phyloP scores from a whole-genome alignment of 2,113 vertebrate species.

The Cepphus grylle region DNA sequence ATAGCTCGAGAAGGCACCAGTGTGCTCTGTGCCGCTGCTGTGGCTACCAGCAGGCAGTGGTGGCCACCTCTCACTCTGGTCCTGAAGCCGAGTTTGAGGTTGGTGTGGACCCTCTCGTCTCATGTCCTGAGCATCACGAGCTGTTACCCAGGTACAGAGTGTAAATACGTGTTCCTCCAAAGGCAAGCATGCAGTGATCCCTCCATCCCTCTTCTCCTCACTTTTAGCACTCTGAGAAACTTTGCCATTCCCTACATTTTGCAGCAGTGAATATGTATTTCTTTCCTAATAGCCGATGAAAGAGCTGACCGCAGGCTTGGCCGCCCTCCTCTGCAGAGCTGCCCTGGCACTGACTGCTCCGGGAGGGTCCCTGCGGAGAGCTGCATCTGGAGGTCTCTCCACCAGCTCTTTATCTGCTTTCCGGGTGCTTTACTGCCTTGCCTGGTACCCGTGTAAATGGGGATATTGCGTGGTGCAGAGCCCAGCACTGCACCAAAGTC shows the following conservation, averaged over 20 bases:
- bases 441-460: rapidly evolving
- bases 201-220: not conserved
- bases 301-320: not conserved
- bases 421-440: not conserved
- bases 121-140: not conserved
- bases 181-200: not conserved
- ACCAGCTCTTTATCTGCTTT: not conserved
- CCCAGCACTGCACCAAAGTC: not conserved
- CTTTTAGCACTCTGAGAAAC: not conserved
- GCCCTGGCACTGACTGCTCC: not conserved
- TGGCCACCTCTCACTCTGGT: not conserved
- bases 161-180: rapidly evolving
- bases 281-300: not conserved
- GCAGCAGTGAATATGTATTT: not conserved
- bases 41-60: not conserved
- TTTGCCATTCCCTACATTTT: not conserved
- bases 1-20: rapidly evolving
- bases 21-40: not conserved
- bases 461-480: not conserved
- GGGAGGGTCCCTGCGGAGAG: not conserved
- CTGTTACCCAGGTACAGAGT: not conserved
- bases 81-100: not conserved
- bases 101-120: not conserved
- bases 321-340: not conserved
- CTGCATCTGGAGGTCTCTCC: not conserved